phyloP scores from a whole-genome alignment of 2,797 vertebrate genomes.

The Bryconaethiops microstoma region DNA sequence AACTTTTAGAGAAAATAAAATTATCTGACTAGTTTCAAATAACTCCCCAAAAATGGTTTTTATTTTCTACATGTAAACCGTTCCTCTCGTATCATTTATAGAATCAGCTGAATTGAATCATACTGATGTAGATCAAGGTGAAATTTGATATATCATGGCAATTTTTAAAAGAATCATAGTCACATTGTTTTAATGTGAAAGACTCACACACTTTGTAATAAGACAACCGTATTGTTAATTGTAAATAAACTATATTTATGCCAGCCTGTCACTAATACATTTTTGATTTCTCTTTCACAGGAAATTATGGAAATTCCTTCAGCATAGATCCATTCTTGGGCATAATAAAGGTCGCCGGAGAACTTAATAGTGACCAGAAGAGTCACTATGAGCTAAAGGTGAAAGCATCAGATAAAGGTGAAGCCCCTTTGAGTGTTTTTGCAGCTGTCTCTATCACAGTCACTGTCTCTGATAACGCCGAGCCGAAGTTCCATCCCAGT shows the following conservation, averaged over 20 bases:
- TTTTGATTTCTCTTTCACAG: conserved; percentile 62
- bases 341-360: conserved; percentile 78
- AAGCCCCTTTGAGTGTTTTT: conserved; percentile 77
- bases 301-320: conserved; percentile 84
- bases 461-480: conserved; percentile 82
- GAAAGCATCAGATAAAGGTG: conserved; percentile 82
- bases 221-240: neutral
- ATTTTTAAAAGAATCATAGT: too few species aligned
- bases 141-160: too few species aligned
- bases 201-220: too few species aligned
- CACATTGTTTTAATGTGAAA: too few species aligned
- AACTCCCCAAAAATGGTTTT: too few species aligned
- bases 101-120: too few species aligned
- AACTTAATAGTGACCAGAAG: conserved; percentile 77
- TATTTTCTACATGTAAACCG: too few species aligned
- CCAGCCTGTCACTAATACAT: conserved; percentile 6
- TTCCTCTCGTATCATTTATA: too few species aligned
- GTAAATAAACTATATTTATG: neutral
- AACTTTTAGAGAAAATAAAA: too few species aligned
- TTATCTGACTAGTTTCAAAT: too few species aligned
- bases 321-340: conserved; percentile 82
- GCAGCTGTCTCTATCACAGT: conserved; percentile 76
- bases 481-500: conserved; percentile 79
- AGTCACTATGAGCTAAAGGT: conserved; percentile 80
- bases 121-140: too few species aligned